Percentiles rank a stretch among this genome's conserved stretches.
phyloP scores from a whole-genome alignment of 2,113 vertebrate genomes.

The Elephas maximus region DNA sequence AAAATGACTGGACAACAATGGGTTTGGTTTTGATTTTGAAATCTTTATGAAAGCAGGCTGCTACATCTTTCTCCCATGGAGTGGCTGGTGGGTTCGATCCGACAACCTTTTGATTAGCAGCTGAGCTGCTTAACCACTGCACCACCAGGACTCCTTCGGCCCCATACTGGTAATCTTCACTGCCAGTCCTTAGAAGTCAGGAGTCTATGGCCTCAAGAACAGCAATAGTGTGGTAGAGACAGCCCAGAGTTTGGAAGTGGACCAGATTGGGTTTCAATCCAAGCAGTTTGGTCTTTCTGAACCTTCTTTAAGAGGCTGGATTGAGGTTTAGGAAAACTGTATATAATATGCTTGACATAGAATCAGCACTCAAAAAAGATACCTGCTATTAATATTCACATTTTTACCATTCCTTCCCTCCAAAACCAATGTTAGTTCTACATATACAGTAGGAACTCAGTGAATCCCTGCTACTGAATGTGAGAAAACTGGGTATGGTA shows the following conservation, averaged over 20 bases:
- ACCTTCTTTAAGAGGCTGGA: background rate
- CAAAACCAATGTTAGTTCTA: background rate
- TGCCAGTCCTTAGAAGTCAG: background rate
- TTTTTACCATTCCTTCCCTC: slow-evolving; percentile 33
- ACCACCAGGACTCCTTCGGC: no score
- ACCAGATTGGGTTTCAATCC: background rate
- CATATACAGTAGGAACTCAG: background rate
- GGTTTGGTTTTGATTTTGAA: no score
- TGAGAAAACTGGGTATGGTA: background rate
- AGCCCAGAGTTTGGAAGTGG: background rate
- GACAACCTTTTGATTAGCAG: background rate
- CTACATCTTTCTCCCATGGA: background rate
- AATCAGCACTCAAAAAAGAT: background rate
- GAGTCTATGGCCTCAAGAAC: background rate
- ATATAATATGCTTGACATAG: background rate
- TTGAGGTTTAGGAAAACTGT: background rate
- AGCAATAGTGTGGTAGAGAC: background rate
- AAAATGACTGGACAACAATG: no score
- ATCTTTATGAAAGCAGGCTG: no score
- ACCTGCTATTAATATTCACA: slow-evolving; percentile 10
- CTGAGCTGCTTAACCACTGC: background rate
- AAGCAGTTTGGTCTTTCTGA: background rate
- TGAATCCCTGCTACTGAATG: background rate
- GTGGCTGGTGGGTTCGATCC: background rate
- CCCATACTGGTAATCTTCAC: background rate